These are phyloP conservation scores for Dipus sagitta DNA, from an alignment of 2,797 vertebrate species.

Conservation along the genomic window DNA sequence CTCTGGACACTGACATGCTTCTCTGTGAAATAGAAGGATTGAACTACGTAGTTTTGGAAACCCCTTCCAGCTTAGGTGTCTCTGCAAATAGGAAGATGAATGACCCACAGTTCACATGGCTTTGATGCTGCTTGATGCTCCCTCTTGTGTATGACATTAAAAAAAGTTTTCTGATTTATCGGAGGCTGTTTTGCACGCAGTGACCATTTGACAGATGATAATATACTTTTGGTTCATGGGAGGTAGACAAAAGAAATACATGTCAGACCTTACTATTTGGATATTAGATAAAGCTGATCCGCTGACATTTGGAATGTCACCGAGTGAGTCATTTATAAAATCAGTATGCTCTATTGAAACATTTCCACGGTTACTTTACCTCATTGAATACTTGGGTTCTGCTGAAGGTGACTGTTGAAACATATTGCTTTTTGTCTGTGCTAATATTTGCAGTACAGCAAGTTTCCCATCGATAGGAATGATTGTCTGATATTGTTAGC, in stretches of 20 bases:
- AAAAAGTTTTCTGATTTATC: conserved; percentile 58
- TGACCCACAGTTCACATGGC: conserved; percentile 13
- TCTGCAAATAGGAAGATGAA: background rate
- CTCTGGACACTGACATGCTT: conserved; percentile 10
- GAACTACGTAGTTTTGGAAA: conserved; percentile 20
- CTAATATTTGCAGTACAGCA: conserved; percentile 62
- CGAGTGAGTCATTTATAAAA: conserved; percentile 53
- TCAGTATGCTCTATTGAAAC: conserved; percentile 11
- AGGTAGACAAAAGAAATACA: conserved; percentile 48
- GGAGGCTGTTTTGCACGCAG: conserved; percentile 14
- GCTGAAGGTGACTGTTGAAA: conserved; percentile 34
- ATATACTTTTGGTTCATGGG: background rate
- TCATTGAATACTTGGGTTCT: conserved; percentile 60
- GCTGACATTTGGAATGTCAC: conserved; percentile 38
- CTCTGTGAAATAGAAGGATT: conserved; percentile 43
- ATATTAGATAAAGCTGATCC: conserved; percentile 49
- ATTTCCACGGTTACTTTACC: conserved; percentile 58
- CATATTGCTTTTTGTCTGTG: conserved; percentile 42
- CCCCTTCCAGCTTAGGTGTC: background rate
- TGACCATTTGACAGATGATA: conserved; percentile 50
- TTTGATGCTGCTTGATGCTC: conserved; percentile 41
- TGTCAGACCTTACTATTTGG: conserved; percentile 54
- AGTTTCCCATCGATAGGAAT: conserved; percentile 48
- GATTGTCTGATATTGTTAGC: conserved; percentile 63
- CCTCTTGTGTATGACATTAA: background rate